These are phyloP conservation scores for Sogatella furcifera DNA, from an alignment of 1,140 invertebrate species.

Conservation along the genomic window DNA sequence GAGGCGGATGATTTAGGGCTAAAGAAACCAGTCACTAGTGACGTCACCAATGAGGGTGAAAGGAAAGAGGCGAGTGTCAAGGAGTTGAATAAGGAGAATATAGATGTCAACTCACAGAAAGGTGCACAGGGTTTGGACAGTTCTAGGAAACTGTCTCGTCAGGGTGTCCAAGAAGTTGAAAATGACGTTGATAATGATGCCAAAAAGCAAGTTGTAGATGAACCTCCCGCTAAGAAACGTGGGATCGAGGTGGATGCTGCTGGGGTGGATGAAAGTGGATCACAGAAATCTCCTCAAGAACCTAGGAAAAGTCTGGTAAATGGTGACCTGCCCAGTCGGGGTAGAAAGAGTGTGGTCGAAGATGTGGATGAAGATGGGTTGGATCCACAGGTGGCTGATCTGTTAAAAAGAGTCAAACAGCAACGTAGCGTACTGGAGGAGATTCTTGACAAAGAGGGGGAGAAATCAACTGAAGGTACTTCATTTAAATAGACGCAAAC, in stretches of 20 bases:
- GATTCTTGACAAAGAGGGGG: constrained; percentile 49
- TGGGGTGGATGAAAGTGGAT: background rate
- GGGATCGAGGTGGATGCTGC: constrained; percentile 8
- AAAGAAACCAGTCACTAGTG: no score
- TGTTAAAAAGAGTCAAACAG: constrained; percentile 49
- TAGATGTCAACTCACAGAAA: constrained; percentile 6
- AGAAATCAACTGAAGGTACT: constrained; percentile 17
- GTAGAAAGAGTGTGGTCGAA: constrained; percentile 30
- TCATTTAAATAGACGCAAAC: no score
- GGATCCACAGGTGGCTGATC: constrained; percentile 36
- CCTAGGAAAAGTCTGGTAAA: constrained; percentile 7
- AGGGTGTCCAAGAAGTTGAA: background rate
- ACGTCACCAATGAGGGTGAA: background rate
- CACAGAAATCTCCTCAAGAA: background rate
- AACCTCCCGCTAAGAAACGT: background rate
- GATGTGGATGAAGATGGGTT: constrained; percentile 39
- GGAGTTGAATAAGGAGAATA: constrained; percentile 5
- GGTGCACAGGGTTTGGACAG: background rate
- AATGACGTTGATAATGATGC: constrained; percentile 12
- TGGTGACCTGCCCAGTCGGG: constrained; percentile 27
- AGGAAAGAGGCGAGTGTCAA: background rate
- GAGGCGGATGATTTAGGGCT: no score
- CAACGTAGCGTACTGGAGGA: constrained; percentile 57
- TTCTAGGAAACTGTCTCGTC: background rate
- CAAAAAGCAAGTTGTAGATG: background rate